These are phyloP conservation scores for Rafetus swinhoei DNA, from an alignment of 2,113 vertebrate genomes.

Conservation along the genomic window DNA sequence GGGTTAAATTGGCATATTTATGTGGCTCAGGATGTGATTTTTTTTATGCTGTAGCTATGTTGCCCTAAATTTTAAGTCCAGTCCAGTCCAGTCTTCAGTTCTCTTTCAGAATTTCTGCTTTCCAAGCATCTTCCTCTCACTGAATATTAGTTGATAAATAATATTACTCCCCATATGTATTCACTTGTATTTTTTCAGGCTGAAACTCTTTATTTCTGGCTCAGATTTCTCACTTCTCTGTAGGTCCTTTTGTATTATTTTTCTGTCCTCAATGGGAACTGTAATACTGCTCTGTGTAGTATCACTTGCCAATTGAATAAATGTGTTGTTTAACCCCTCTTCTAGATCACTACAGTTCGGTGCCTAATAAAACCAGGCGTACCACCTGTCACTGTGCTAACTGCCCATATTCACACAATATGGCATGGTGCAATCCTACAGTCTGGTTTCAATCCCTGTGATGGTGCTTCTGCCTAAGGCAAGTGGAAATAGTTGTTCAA, in stretches of 20 bases:
- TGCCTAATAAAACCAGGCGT: background rate
- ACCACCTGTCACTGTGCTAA: background rate
- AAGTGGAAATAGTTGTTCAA: accelerated
- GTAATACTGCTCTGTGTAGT: background rate
- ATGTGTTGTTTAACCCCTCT: background rate
- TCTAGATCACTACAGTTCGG: background rate
- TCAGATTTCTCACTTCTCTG: conserved; percentile 48
- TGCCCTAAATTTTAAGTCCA: background rate
- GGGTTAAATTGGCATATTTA: background rate
- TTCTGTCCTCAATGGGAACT: background rate
- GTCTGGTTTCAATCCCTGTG: background rate
- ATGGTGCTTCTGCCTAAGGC: background rate
- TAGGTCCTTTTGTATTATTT: conserved; percentile 45
- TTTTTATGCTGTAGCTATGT: background rate
- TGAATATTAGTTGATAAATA: conserved; percentile 16
- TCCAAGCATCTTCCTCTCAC: background rate
- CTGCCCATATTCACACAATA: background rate
- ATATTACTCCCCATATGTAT: conserved; percentile 29
- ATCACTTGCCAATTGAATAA: conserved; percentile 13
- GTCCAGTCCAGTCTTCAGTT: background rate
- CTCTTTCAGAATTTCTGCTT: background rate
- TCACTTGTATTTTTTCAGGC: conserved; percentile 54
- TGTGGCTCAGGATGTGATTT: background rate
- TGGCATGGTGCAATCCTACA: background rate
- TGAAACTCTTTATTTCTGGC: conserved; percentile 53